Base-by-base conservation (phyloP, 2,113 vertebrate genomes). In the Lontra canadensis region DNA sequence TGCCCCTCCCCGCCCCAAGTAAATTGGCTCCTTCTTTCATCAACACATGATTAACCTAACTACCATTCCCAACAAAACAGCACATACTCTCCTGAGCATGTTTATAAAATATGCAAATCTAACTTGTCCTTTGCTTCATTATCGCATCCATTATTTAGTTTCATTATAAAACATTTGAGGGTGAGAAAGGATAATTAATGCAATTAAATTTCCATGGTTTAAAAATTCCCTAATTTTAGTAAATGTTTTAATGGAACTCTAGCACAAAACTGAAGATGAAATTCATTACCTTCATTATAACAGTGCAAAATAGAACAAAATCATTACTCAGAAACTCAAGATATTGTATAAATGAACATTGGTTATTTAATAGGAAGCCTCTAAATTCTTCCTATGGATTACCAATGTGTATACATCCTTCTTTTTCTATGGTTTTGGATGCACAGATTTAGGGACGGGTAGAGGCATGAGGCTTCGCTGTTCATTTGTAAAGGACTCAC, bases 131-230 rank as follows among this genome's bases (percentile, higher is more conserved):
- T 95, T 82, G 67, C 83, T 96, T 84, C 83, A 65, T 97, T 97
- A 96, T 89, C 92, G 7, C 84, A 89, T 97, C 76, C 49, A 87
- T 97, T 98, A 97, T 96, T 96, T 97, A 92, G 67, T 97, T 98
- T 97, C 95, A 96, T 89, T 96, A 95, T 96, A 92, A 97, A 97
- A 96, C 79, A 76, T 92, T 97, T 84, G 95, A 96, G 92, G 79
- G 80, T 96, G 57, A 98, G 84, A 96, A 97, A 91, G 80, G 95
- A 97, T 96, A 98, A 97, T 97, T 87, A 97, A 96, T 95, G 61
- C 89, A 97, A 97, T 98, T 98, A 97, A 86, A 67, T 83, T 96
- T 95, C 76, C 94, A 94, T 96, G 92, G 83, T 71, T 97, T 96
- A 97, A 96, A 97, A 97, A 83, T 98, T 89, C 29, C 90, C 86